Evolutionary conservation across 2,888 invertebrate species (phyloP).

Genomic region (Thyatira batis): DNA sequence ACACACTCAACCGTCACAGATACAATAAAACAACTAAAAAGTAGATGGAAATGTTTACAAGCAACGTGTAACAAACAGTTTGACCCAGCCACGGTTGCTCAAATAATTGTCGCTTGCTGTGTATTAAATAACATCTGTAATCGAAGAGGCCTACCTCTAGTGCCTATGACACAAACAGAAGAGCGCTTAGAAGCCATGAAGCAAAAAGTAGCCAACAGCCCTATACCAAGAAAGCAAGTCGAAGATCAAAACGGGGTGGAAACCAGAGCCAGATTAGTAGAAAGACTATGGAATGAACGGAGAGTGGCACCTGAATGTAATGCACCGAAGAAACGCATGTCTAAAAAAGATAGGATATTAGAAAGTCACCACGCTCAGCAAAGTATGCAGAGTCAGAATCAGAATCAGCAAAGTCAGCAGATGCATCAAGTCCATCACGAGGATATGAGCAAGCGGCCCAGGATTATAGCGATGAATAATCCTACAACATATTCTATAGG

Average conservation of each 20-base stretch:
- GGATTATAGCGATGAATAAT: slow-evolving; percentile 55
- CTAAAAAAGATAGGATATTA: slow-evolving; percentile 59
- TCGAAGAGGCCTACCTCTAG: slow-evolving; percentile 44
- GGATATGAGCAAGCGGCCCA: slow-evolving; percentile 61
- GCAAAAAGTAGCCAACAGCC: slow-evolving; percentile 70
- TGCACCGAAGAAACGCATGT: slow-evolving; percentile 55
- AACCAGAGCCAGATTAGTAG: slow-evolving; percentile 50
- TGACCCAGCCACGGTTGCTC: slow-evolving; percentile 60
- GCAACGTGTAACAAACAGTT: slow-evolving; percentile 70
- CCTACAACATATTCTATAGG: slow-evolving; percentile 55
- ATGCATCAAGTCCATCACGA: slow-evolving; percentile 41
- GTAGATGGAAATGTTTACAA: slow-evolving; percentile 72
- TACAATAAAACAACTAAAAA: slow-evolving; percentile 70
- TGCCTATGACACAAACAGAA: slow-evolving; percentile 64
- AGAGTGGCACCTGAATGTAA: slow-evolving; percentile 49
- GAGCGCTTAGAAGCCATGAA: slow-evolving; percentile 71
- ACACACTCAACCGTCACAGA: slow-evolving; percentile 51
- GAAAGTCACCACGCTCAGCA: slow-evolving; percentile 36
- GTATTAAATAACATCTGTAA: slow-evolving; percentile 67
- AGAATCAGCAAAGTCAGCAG: slow-evolving; percentile 23
- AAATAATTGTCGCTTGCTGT: slow-evolving; percentile 67
- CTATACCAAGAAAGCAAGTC: slow-evolving; percentile 57
- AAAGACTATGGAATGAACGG: slow-evolving; percentile 65
- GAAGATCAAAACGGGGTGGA: slow-evolving; percentile 52
- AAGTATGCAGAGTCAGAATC: slow-evolving; percentile 16